phyloP scores from a whole-genome alignment of 2,888 invertebrate species.

The Cryptus armator region DNA sequence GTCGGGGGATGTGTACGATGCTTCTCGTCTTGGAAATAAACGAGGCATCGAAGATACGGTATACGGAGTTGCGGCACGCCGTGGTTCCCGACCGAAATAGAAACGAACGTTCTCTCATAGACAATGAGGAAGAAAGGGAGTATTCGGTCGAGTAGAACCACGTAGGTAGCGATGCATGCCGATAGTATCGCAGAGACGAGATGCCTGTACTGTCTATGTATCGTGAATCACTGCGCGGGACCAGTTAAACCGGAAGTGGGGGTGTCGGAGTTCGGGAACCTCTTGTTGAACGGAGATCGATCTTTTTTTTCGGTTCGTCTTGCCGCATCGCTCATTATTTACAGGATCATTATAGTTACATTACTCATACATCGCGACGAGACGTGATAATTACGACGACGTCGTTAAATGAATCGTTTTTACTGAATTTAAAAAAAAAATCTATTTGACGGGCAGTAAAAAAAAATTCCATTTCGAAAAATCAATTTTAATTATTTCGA shows the following conservation, averaged over 20 bases:
- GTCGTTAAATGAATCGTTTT: background rate
- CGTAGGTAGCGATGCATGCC: slow-evolving; percentile 40
- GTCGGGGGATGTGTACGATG: slow-evolving; percentile 18
- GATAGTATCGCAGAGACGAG: slow-evolving; percentile 3
- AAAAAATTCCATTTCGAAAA: too few relatives aligned
- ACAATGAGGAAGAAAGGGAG: slow-evolving; percentile 58
- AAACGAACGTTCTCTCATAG: slow-evolving; percentile 32
- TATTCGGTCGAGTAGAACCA: slow-evolving; percentile 34
- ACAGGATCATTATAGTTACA: background rate
- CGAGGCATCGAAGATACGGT: slow-evolving; percentile 46
- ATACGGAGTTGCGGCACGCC: background rate
- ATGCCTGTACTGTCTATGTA: slow-evolving; percentile 4
- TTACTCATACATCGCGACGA: background rate
- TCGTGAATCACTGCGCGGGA: slow-evolving; percentile 33
- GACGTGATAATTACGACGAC: background rate
- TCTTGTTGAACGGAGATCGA: background rate
- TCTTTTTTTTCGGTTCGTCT: background rate
- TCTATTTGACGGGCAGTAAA: background rate
- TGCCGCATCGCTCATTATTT: background rate
- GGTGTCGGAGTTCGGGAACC: slow-evolving; percentile 27
- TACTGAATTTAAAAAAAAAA: background rate
- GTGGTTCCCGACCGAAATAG: slow-evolving; percentile 41
- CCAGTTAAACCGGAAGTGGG: slow-evolving; percentile 16
- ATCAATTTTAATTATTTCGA: too few relatives aligned
- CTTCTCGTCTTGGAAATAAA: slow-evolving; percentile 51